A percentile compares a stretch with the other conserved stretches of the same genome.
Conservation (phyloP, 2,888 invertebrate species). For the Scaptomyza tumidula region DNA sequence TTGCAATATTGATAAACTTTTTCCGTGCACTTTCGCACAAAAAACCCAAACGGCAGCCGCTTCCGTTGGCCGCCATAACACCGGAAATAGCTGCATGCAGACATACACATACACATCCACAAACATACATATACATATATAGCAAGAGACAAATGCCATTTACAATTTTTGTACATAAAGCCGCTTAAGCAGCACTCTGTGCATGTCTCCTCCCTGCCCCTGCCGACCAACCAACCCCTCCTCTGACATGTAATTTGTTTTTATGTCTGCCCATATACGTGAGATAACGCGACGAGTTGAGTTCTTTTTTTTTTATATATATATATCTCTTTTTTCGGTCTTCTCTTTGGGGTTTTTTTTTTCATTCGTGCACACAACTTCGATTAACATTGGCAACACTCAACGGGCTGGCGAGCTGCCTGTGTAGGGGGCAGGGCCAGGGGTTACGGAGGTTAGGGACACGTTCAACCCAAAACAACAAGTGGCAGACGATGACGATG, state of each 20-base stretch:
- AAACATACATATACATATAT: conserved; percentile 11
- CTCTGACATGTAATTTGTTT: conserved; percentile 72
- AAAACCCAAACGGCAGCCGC: conserved; percentile 52
- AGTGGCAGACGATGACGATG: conserved; percentile 28
- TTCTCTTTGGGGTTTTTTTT: conserved; percentile 3
- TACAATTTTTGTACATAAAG: conserved; percentile 80
- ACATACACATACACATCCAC: conserved; percentile 29
- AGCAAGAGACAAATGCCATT: conserved; percentile 71
- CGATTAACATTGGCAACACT: conserved; percentile 79
- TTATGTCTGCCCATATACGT: conserved; percentile 80
- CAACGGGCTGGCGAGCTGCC: conserved; percentile 7
- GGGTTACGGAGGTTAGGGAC: conserved; percentile 6
- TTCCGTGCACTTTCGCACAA: conserved; percentile 47
- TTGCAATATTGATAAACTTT: conserved; percentile 78
- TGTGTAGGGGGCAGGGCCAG: neutral
- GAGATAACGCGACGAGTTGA: conserved; percentile 68
- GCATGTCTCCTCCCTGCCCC: neutral
- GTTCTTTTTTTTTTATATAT: conserved; percentile 14
- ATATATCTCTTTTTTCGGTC: conserved; percentile 5
- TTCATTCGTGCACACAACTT: conserved; percentile 63
- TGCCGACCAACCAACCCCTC: neutral
- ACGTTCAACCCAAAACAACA: conserved; percentile 29
- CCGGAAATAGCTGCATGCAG: conserved; percentile 73
- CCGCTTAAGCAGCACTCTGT: conserved; percentile 74
- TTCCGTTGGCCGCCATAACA: conserved; percentile 71